Evolutionary conservation across 53 echinoderm and acorn worm species (phyloP).

Genomic region (Actinopyga echinites): DNA sequence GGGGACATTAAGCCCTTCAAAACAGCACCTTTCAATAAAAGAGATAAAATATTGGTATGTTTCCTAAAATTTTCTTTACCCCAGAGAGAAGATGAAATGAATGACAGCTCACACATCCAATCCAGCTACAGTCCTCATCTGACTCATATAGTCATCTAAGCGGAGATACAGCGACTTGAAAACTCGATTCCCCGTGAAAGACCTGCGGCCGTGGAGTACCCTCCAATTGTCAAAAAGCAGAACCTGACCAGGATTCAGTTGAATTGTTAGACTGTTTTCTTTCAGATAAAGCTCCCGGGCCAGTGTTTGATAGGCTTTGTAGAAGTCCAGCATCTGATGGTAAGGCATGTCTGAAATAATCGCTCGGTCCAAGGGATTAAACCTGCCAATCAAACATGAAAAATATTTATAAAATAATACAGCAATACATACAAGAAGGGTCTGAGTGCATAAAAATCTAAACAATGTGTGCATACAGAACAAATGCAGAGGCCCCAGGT

Average conservation of each 20-base stretch:
- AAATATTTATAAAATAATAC: too few relatives aligned
- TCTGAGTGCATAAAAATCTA: too few relatives aligned
- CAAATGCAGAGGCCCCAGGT: too few relatives aligned
- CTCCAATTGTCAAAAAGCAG: conserved; percentile 94
- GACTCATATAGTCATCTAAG: conserved; percentile 55
- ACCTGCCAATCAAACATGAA: conserved; percentile 43
- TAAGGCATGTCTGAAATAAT: conserved; percentile 60
- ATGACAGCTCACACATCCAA: not conserved
- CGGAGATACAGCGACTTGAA: conserved; percentile 62
- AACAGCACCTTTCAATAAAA: too few relatives aligned
- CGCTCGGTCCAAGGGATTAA: conserved; percentile 71
- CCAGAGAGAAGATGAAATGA: too few relatives aligned
- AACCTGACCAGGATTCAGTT: conserved; percentile 69
- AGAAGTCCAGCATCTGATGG: conserved; percentile 64
- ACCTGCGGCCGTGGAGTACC: conserved; percentile 71
- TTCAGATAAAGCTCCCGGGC: conserved; percentile 56
- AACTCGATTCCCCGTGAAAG: conserved; percentile 79
- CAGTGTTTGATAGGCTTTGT: conserved; percentile 73
- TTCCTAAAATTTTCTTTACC: too few relatives aligned
- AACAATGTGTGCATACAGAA: too few relatives aligned
- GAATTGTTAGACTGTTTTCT: conserved; percentile 55
- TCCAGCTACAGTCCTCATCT: not conserved
- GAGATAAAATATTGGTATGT: too few relatives aligned
- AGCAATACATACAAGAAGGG: too few relatives aligned
- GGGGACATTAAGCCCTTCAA: too few relatives aligned